phyloP scores from a whole-genome alignment of 2,888 invertebrate species.

The Dendrolimus houi region DNA sequence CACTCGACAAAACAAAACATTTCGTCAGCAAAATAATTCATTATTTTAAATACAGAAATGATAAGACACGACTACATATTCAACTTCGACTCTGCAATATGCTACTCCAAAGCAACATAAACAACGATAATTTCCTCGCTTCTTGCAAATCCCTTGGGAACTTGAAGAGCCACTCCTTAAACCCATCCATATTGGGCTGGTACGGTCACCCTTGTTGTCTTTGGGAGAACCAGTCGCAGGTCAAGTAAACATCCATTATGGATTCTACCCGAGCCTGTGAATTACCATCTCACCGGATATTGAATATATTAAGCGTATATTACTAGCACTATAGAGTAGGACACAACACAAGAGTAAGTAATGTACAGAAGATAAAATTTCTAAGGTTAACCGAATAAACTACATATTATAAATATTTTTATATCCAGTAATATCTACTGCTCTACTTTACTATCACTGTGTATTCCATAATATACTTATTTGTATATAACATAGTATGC shows the following conservation, averaged over 20 bases:
- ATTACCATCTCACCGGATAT: slow-evolving; percentile 74
- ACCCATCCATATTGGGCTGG: neutral
- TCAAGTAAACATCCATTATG: slow-evolving; percentile 77
- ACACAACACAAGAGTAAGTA: slow-evolving; percentile 5
- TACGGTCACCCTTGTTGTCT: slow-evolving; percentile 70
- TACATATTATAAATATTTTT: too few relatives aligned
- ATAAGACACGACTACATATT: slow-evolving; percentile 5
- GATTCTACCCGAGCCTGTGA: slow-evolving; percentile 65
- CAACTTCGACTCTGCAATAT: neutral
- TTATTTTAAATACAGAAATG: slow-evolving; percentile 32
- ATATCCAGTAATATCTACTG: too few relatives aligned
- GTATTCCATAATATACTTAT: too few relatives aligned
- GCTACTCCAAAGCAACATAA: neutral
- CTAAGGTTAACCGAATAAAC: too few relatives aligned
- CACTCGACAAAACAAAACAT: too few relatives aligned
- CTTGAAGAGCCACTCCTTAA: neutral
- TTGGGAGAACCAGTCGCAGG: slow-evolving; percentile 74
- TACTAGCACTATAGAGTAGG: slow-evolving; percentile 39
- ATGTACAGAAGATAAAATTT: neutral
- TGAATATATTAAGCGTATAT: slow-evolving; percentile 72
- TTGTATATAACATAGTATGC: too few relatives aligned
- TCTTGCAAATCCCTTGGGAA: slow-evolving; percentile 2
- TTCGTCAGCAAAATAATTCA: neutral
- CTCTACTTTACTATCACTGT: too few relatives aligned
- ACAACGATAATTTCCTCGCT: slow-evolving; percentile 1